Percentiles rank a stretch among this genome's conserved stretches.
Evolutionary conservation across 2,113 vertebrate genomes (phyloP).

Genomic region (Psophia crepitans): DNA sequence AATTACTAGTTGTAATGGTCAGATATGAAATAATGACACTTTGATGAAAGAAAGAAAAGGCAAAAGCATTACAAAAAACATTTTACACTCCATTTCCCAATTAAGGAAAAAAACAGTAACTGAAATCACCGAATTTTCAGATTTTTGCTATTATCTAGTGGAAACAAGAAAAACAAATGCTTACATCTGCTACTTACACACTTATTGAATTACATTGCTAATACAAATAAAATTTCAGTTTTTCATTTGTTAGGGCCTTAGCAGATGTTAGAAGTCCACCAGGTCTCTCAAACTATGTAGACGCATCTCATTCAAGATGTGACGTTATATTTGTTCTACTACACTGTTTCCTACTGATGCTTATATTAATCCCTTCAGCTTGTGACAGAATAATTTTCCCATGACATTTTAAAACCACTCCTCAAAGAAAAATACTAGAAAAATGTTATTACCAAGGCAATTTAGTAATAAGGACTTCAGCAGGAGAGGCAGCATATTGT

Average conservation of each 20-base stretch:
- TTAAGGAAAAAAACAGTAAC: neutral
- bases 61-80: neutral
- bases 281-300: neutral
- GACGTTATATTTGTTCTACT: neutral
- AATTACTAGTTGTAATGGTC: conserved; percentile 20
- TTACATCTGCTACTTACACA: neutral
- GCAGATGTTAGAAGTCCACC: neutral
- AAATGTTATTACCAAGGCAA: neutral
- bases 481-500: neutral
- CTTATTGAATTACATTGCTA: neutral
- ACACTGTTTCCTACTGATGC: neutral
- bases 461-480: neutral
- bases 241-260: neutral
- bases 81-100: neutral
- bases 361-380: neutral
- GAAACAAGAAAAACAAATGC: neutral
- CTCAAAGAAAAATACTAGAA: neutral
- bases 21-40: conserved; percentile 33
- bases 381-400: neutral
- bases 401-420: neutral
- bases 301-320: neutral
- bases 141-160: neutral
- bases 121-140: neutral
- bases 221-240: neutral
- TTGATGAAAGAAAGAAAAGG: neutral